A percentile compares a stretch with the other conserved stretches of the same genome.
Conservation (phyloP, 2,797 vertebrate genomes). For the Nyctalus aviator region DNA sequence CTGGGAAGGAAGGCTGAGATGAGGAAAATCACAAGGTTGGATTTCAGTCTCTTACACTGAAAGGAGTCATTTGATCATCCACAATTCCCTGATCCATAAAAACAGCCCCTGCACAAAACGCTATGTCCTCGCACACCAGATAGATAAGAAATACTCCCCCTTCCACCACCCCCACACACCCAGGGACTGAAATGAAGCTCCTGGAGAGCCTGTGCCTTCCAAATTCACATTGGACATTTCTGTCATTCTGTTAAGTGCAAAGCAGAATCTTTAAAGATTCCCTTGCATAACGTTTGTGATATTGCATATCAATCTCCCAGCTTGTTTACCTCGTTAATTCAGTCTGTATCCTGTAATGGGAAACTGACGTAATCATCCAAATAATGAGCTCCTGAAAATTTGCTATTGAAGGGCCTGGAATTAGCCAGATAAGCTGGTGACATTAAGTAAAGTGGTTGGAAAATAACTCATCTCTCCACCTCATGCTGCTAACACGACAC, state of each 20-base stretch:
- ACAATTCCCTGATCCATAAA: background rate
- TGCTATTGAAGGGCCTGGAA: background rate
- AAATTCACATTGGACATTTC: background rate
- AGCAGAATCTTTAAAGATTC: background rate
- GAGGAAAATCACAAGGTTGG: background rate
- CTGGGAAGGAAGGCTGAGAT: background rate
- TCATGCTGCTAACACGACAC: conserved; percentile 9
- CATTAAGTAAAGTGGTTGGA: background rate
- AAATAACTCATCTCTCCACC: background rate
- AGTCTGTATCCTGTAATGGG: background rate
- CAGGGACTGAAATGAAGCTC: background rate
- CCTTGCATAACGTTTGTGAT: background rate
- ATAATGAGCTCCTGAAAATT: conserved; percentile 49
- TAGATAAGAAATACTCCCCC: background rate
- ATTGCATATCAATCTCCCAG: background rate
- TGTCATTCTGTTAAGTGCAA: background rate
- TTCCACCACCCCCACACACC: background rate
- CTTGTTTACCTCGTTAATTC: conserved; percentile 52
- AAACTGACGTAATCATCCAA: conserved; percentile 50
- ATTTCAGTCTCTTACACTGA: background rate
- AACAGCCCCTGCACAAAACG: background rate
- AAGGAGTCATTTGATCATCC: conserved; percentile 15
- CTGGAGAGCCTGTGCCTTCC: background rate
- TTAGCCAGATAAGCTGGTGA: background rate
- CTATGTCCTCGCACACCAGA: background rate